Evolutionary conservation across 1,140 invertebrate species (phyloP).

Genomic region (Eubasilissa regina): DNA sequence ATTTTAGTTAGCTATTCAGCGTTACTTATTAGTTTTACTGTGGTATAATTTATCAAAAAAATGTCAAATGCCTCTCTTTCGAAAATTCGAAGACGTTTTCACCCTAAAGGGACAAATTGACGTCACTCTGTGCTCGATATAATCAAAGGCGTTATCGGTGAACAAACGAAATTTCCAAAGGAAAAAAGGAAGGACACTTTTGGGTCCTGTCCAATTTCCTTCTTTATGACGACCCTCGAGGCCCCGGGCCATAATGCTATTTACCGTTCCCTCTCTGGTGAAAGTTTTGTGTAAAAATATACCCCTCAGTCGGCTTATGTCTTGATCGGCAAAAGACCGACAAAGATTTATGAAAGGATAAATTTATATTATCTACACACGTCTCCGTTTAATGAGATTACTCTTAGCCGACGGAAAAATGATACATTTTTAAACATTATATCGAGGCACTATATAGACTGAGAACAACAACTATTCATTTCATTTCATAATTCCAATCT

Average conservation of each 20-base stretch:
- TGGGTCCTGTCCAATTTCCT: slow-evolving; percentile 7
- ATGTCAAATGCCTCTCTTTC: no score
- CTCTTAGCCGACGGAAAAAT: no score
- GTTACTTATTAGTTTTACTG: no score
- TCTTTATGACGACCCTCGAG: background rate
- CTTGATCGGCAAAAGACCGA: background rate
- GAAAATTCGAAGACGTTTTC: no score
- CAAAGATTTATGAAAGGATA: background rate
- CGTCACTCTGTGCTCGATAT: background rate
- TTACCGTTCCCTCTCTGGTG: background rate
- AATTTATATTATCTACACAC: background rate
- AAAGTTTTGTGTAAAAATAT: slow-evolving; percentile 15
- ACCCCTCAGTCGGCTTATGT: background rate
- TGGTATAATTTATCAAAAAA: no score
- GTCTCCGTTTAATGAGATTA: background rate
- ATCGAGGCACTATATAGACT: no score
- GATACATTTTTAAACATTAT: no score
- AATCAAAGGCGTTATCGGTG: slow-evolving; percentile 34
- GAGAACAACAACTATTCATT: no score
- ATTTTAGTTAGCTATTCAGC: no score
- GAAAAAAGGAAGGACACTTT: background rate
- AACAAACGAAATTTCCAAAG: background rate
- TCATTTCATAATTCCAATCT: no score
- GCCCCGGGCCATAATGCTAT: background rate
- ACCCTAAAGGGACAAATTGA: background rate